These are phyloP conservation scores for Allophyes oxyacanthae DNA, from an alignment of 2,888 invertebrate genomes.

Conservation along the genomic window DNA sequence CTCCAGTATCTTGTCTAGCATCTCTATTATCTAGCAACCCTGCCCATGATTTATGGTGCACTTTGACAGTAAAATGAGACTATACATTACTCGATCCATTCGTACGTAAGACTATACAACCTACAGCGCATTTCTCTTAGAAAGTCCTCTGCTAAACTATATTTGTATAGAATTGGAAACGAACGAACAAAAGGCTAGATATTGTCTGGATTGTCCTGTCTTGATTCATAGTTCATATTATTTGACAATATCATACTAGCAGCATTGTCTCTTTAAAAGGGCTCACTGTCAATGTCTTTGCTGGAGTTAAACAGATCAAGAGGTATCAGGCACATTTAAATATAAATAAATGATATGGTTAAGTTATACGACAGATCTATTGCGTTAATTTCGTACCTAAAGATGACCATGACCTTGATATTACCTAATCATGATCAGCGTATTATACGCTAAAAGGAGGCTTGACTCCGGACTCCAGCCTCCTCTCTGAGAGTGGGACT, in stretches of 20 bases:
- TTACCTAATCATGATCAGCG: no score
- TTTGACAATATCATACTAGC: conserved; percentile 18
- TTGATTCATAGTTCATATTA: conserved; percentile 28
- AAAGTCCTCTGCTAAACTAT: conserved; percentile 32
- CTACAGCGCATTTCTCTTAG: conserved; percentile 44
- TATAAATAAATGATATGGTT: no score
- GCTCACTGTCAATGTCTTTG: not conserved
- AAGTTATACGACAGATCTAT: no score
- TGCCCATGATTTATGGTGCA: conserved; percentile 38
- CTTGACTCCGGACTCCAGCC: no score
- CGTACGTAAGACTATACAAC: conserved; percentile 19
- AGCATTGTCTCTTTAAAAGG: conserved; percentile 1
- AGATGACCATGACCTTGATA: no score
- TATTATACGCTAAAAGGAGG: no score
- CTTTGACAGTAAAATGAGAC: conserved; percentile 54
- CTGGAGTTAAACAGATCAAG: no score
- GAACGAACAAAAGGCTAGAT: conserved; percentile 30
- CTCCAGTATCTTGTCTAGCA: no score
- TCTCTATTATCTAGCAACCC: conserved; percentile 27
- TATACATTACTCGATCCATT: conserved; percentile 39
- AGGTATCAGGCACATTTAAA: no score
- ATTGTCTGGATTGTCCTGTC: conserved; percentile 6
- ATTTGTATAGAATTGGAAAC: conserved; percentile 27
- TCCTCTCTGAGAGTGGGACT: no score
- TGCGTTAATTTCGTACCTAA: no score